Evolutionary conservation across 2,113 vertebrate genomes (phyloP), one percentile per base, ranked within the genome.

Genomic region (Tetraodon nigroviridis): DNA sequence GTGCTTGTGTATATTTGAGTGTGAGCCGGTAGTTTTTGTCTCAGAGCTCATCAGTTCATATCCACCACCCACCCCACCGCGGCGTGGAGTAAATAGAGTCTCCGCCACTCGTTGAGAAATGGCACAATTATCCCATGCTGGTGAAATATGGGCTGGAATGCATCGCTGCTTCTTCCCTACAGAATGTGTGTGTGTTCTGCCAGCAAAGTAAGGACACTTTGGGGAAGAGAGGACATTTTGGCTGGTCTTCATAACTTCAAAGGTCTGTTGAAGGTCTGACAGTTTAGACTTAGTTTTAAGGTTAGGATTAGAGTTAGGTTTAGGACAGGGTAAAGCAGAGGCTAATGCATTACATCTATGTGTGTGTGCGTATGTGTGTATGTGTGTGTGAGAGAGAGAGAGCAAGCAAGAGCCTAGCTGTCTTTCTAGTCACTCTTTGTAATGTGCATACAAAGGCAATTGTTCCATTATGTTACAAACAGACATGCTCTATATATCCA

Each of bases 91-190:
- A 89, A 88, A 89, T 87, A 88, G 86, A 86, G 83, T 84, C 79
- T 86, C 76, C 75, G 76, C 81, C 82, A 80, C 84, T 81, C 79
- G 79, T 86, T 86, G 86, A 89, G 85, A 86, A 89, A 89, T 86
- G 82, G 85, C 81, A 88, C 86, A 88, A 87, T 88, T 88, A 88
- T 88, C 84, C 85, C 86, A 85, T 75, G 80, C 86, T 84, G 86
- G 69, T 88, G 86, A 89, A 88, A 86, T 86, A 88, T 88, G 85
- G 81, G 78, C 79, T 56, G 61, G 76, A 84, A 86, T 81, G 84
- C 84, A 81, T 75, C 86, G 81, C 80, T 81, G 81, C 81, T 79
- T 78, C 82, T 85, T 84, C 73, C 71, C 69, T 66, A 81, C 83
- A 76, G 51, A 75, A 57, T 54, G 64, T 73, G 63, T 73, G 70